A percentile compares a stretch with the other conserved stretches of the same genome.
phyloP scores from a whole-genome alignment of 2,797 vertebrate genomes.

The Poecilia wingei region DNA sequence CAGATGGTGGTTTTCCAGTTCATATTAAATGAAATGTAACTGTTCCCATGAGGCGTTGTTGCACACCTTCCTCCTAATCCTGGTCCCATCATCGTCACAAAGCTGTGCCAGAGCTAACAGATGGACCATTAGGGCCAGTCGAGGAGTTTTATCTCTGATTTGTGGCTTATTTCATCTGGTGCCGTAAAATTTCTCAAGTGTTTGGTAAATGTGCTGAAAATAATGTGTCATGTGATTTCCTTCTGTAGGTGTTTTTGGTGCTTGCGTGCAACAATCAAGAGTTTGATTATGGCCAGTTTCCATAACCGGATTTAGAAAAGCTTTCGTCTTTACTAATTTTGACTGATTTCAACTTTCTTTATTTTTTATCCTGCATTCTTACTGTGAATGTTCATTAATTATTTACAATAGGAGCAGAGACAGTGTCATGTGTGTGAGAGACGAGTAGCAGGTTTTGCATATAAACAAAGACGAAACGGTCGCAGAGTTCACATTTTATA shows the following conservation, averaged over 20 bases:
- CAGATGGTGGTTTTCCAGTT: constrained; percentile 76
- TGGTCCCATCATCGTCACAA: constrained; percentile 44
- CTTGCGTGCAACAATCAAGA: constrained; percentile 12
- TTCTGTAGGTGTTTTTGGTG: background rate
- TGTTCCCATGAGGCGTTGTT: constrained; percentile 52
- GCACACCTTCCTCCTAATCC: constrained; percentile 48
- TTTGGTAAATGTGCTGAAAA: constrained; percentile 24
- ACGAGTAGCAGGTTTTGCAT: background rate
- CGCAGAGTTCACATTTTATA: background rate
- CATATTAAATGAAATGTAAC: constrained; percentile 73
- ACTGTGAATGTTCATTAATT: background rate
- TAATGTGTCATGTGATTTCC: constrained; percentile 17
- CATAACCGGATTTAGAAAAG: background rate
- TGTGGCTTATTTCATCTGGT: constrained; percentile 9
- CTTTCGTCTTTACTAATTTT: background rate
- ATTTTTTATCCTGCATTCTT: background rate
- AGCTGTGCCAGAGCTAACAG: constrained; percentile 55
- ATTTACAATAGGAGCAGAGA: background rate
- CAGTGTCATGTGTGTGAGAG: background rate
- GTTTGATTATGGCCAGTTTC: background rate
- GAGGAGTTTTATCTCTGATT: constrained; percentile 46
- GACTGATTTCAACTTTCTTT: background rate
- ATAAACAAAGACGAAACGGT: background rate
- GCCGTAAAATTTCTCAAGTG: constrained; percentile 11
- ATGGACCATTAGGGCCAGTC: constrained; percentile 60